Conservation (phyloP, 2,113 vertebrate genomes). For the Sapayoa aenigma region DNA sequence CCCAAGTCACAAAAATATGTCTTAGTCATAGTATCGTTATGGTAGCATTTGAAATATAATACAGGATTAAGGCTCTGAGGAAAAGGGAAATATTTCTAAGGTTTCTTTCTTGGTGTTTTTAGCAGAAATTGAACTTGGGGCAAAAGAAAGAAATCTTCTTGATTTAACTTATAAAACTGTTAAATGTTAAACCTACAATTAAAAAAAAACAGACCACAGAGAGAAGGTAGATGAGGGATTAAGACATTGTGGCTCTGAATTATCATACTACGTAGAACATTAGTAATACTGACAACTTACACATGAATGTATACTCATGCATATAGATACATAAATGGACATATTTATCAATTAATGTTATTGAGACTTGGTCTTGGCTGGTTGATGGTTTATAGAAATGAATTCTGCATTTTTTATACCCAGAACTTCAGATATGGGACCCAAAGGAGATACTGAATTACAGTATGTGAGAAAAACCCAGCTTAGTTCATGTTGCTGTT, state of each 20-base stretch:
- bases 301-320: not conserved
- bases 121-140: not conserved
- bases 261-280: not conserved
- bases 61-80: not conserved
- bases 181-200: not conserved
- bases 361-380: not conserved
- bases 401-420: not conserved
- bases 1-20: not conserved
- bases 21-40: not conserved
- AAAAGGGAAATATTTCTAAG: not conserved
- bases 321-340: not conserved
- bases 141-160: not conserved
- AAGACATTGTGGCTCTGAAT: not conserved
- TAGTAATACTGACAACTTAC: not conserved
- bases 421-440: not conserved
- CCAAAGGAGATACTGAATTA: not conserved
- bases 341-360: not conserved
- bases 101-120: not conserved
- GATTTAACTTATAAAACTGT: not conserved
- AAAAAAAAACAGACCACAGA: not conserved
- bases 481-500: slow-evolving; percentile 11
- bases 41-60: not conserved
- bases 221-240: not conserved
- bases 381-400: not conserved
- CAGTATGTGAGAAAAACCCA: not conserved